Evolutionary conservation across 2,113 vertebrate genomes (phyloP), one percentile per base, ranked within the genome.

Genomic region (Apaloderma vittatum): DNA sequence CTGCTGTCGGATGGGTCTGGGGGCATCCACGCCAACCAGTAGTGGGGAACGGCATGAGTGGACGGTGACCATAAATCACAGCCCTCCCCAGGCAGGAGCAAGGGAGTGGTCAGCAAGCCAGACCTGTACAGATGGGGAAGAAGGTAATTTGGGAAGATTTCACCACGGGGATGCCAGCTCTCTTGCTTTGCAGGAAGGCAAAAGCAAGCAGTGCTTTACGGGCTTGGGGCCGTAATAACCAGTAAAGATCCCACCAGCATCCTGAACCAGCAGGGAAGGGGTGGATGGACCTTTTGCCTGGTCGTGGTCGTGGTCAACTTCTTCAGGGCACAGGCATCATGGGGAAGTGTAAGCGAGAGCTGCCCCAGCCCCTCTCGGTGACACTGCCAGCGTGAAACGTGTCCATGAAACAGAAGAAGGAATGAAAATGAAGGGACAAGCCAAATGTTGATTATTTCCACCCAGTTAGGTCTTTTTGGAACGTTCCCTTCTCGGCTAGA

Each of bases 71-170:
- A 4, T 45, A 52, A 88, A 93, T 75, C 81, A 68, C 16, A 40
- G 40, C 59, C 19, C 29, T 14, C 36, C 29, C 37, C 45, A 32
- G 27, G 71, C 37, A 65, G 74, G 13, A 59, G 48, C 29, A 29
- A 87, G 46, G 57, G 48, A 43, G 22, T 15, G 4, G n/a, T 71
- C 68, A 43, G 80, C 43, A 48, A 75, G 34, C 6, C 37, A 82
- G 77, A 45, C 23, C 34, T 16, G 24, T 13, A 4, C 21, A 85
- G 85, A 36, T 78, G 89, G 17, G 12, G 43, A 58, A 66, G 80
- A 57, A 59, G 40, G 70, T 30, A 65, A 52, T 78, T 49, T 76
- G 84, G 87, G 89, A 85, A 82, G 80, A 6, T 81, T 91, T 75
- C 70, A 24, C 1, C 12, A 9, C 0, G 4, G 30, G 48, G 27